Evolutionary conservation across 2,888 invertebrate species (phyloP).

Genomic region (Eristalis tenax): DNA sequence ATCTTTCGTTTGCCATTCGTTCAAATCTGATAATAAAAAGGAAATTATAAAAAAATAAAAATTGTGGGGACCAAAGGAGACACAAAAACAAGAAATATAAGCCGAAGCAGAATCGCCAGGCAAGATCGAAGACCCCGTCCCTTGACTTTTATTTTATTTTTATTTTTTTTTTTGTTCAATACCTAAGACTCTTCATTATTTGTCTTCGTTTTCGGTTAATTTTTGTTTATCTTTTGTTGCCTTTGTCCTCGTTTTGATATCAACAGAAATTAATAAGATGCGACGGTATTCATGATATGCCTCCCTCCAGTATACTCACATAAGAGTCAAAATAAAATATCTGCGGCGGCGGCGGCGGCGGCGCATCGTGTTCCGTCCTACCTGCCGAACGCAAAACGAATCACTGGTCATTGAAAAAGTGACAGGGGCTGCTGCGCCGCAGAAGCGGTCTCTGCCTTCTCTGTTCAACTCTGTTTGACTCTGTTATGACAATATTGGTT

Average conservation of each 20-base stretch:
- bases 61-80: constrained; percentile 30
- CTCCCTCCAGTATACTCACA: constrained; percentile 43
- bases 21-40: constrained; percentile 68
- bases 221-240: constrained; percentile 63
- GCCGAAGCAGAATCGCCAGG: constrained; percentile 15
- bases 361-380: constrained; percentile 45
- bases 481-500: constrained; percentile 64
- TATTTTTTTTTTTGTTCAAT: constrained; percentile 46
- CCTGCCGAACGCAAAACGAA: constrained; percentile 71
- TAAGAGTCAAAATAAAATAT: constrained; percentile 44
- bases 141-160: constrained; percentile 5
- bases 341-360: constrained; percentile 27
- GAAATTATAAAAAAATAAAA: constrained; percentile 62
- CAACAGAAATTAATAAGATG: constrained; percentile 72
- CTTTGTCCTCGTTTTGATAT: constrained; percentile 68
- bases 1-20: constrained; percentile 61
- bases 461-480: constrained; percentile 11
- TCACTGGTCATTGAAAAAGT: constrained; percentile 70
- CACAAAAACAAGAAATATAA: constrained; percentile 12
- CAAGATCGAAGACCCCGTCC: constrained; percentile 49
- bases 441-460: constrained; percentile 31
- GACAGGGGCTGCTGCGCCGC: constrained; percentile 59
- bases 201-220: constrained; percentile 67
- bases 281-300: constrained; percentile 71
- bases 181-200: constrained; percentile 65